Evolutionary conservation across 2,888 invertebrate species (phyloP), one percentile per base, ranked within the genome.

Genomic region (Platynereis dumerilii): DNA sequence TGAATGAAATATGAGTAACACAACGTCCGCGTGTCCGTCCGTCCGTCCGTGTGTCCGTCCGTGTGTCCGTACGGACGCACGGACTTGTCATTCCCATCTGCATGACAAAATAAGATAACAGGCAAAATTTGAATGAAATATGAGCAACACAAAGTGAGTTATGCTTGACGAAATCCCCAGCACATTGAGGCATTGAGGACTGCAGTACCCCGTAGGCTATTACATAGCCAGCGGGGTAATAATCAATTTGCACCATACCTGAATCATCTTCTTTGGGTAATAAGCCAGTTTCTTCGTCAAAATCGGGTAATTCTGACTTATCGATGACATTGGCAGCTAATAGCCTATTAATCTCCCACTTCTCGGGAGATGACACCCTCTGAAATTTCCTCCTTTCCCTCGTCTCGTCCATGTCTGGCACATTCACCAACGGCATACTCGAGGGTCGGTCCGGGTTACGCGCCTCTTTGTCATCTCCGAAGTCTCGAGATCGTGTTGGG

Each of bases 311-410:
- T 81, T 98, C 97, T 73, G 93, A 93, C 78, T 93, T 91, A 80
- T 94, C 94, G 66, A 96, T 91, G 45, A 93, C 93, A 34, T 92
- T 93, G 0, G 95, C 96, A 10, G 94, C 92, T 74, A 93, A 90
- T 95, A 97, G 94, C 89, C 96, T 97, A 80, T 96, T 95, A 71
- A 96, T 91, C 86, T 98, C 98, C 97, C 97, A 98, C 60, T 86
- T 81, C 84, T 99, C 98, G 0, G 97, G 98, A 57, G 96, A 96
- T 0, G 96, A 96, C 69, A 98, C 91, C 69, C 96, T 69, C 60
- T 80, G 79, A 69, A 97, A 91, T 68, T 96, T 71, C 63, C 78
- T 79, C 48, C 76, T 76, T 2, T 74, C 73, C 0, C 58, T 64
- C 2, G 72, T 71, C 42, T 78, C 78, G 54, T 80, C 78, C 24